Base-by-base conservation (phyloP, 1,140 invertebrate genomes). In the Atta cephalotes region DNA sequence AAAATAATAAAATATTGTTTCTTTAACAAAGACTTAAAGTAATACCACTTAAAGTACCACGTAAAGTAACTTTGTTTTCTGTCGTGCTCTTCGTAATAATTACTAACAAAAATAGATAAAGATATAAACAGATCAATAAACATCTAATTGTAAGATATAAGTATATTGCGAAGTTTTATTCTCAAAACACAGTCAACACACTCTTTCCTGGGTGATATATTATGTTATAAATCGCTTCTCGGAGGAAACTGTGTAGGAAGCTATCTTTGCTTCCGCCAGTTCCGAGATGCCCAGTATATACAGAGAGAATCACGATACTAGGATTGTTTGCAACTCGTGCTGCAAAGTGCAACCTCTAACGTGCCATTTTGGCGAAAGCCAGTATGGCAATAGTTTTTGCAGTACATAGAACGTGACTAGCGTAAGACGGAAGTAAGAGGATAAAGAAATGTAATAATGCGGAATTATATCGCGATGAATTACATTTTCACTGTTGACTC, bases 391-490 rank as follows among this genome's bases (percentile, higher is more conserved):
- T 58, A 62, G 35, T 60, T 76, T 35, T 76, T 76, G 14, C 10
- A 1, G 35, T 31, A 14, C 12, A 16, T 25, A 35, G 18, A 39
- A 76, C 31, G 56, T 60, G n/a, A 76, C n/a, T 76, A 25, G 7
- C 58, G 28, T 58, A 74, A 31, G 51, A 5, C 51, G 71, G n/a
- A 58, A 74, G 28, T 35, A 31, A 72, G 28, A 56, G 25, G 18
- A 35, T 72, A 56, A 74, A 74, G 71, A 58, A 56, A 74, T 16
- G 18, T 35, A 56, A 74, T 58, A 74, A 72, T 10, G 51, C 28
- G 70, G 18, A 35, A 74, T 35, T 56, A 58, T 9, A 28, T 56
- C 28, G 28, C 10, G 70, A 35, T 21, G n/a, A 58, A 76, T 76
- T 56, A 56, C 9, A 4, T 39, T 66, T 66, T n/a, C 65, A 39